A percentile compares a stretch with the other conserved stretches of the same genome.
These are phyloP conservation scores for Agriopis marginaria DNA, from an alignment of 2,888 invertebrate species.

Conservation along the genomic window DNA sequence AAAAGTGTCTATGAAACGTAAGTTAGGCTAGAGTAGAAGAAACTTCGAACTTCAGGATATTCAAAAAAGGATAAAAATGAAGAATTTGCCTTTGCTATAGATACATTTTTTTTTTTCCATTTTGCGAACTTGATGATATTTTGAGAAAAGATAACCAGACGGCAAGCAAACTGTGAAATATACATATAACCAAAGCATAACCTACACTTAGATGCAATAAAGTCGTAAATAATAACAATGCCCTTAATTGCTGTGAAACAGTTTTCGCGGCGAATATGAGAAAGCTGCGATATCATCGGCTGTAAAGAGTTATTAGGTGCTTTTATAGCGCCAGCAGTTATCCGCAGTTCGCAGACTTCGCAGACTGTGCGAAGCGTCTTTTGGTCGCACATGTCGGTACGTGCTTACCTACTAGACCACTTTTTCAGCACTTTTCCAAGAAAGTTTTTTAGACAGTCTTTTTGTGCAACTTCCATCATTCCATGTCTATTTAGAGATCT, in stretches of 20 bases:
- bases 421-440: too few species aligned
- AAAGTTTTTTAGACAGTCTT: too few species aligned
- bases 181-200: conserved; percentile 6
- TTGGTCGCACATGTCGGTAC: too few species aligned
- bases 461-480: too few species aligned
- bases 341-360: conserved; percentile 26
- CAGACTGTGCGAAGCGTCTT: not conserved
- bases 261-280: conserved; percentile 41
- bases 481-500: too few species aligned
- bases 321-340: conserved; percentile 34
- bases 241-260: conserved; percentile 51
- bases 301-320: conserved; percentile 47
- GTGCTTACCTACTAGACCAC: too few species aligned
- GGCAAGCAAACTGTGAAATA: not conserved
- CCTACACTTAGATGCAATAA: conserved; percentile 49
- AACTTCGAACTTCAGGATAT: too few species aligned
- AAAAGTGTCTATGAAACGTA: too few species aligned
- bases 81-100: too few species aligned
- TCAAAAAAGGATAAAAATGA: not conserved
- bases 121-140: not conserved
- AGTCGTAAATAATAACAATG: conserved; percentile 44
- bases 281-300: conserved; percentile 61
- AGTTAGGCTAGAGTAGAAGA: too few species aligned
- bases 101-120: not conserved
- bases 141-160: not conserved